phyloP scores from a whole-genome alignment of 2,797 vertebrate species.

The Amniataba percoides region DNA sequence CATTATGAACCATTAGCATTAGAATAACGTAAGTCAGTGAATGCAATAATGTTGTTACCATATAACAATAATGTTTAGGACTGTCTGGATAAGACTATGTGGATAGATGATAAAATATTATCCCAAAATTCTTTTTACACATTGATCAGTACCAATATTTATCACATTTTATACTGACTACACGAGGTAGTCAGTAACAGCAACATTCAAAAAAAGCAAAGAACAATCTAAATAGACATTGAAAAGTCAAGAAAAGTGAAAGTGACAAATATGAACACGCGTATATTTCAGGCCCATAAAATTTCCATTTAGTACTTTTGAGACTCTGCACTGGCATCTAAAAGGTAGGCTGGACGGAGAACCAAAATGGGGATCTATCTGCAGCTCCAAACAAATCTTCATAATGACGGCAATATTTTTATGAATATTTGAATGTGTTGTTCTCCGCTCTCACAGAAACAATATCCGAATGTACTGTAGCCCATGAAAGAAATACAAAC shows the following conservation, averaged over 20 bases:
- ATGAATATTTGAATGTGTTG: background rate
- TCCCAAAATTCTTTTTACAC: no score
- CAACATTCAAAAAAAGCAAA: background rate
- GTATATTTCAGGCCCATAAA: background rate
- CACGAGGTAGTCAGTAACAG: background rate
- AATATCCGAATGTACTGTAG: slow-evolving; percentile 31
- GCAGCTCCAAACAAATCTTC: slow-evolving; percentile 11
- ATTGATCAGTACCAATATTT: no score
- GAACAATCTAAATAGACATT: background rate
- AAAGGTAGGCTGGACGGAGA: background rate
- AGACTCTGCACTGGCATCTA: background rate
- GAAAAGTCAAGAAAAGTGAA: background rate
- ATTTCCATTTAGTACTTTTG: background rate
- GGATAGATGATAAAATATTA: no score
- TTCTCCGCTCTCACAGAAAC: slow-evolving; percentile 30
- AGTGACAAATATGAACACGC: background rate
- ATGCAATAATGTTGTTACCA: background rate
- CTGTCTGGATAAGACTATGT: slow-evolving; percentile 5
- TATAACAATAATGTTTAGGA: background rate
- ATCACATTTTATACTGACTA: no score
- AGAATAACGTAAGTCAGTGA: background rate
- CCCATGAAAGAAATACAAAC: slow-evolving; percentile 40
- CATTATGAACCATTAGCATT: background rate
- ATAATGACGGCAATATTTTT: background rate
- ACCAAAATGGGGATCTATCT: slow-evolving; percentile 1